Conservation (phyloP, 2,113 vertebrate genomes). For the Eulemur rufifrons region DNA sequence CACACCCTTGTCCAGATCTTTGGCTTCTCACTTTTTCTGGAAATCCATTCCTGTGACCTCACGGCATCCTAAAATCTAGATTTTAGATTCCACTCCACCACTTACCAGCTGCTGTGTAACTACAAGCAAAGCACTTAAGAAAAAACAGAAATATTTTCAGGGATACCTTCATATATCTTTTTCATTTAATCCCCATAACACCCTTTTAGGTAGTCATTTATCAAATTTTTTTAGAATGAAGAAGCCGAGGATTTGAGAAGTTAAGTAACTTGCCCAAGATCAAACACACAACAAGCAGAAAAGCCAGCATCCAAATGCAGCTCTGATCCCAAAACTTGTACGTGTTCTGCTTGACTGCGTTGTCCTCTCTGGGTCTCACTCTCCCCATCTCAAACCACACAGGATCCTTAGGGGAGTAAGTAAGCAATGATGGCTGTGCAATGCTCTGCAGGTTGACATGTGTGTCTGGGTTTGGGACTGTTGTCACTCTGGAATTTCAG, state of each 20-base stretch:
- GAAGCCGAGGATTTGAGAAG: neutral
- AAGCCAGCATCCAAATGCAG: neutral
- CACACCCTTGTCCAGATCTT: neutral
- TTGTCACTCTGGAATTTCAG: neutral
- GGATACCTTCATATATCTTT: neutral
- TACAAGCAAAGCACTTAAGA: neutral
- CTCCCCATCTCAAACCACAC: neutral
- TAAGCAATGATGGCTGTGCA: neutral
- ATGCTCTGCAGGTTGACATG: neutral
- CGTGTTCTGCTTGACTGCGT: neutral
- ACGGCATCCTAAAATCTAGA: neutral
- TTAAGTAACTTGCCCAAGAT: constrained; percentile 41
- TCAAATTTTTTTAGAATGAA: neutral
- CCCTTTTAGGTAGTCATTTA: neutral
- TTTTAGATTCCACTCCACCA: neutral
- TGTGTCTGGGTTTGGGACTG: neutral
- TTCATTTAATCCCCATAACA: neutral
- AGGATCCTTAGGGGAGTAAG: neutral
- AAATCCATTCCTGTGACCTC: neutral
- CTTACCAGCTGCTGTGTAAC: neutral
- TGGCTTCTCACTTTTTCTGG: neutral
- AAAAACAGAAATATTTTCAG: neutral
- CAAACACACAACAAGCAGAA: neutral
- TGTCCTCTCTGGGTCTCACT: neutral
- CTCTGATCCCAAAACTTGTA: neutral